Percentiles rank a stretch among this genome's conserved stretches.
Evolutionary conservation across 2,797 vertebrate genomes (phyloP).

Genomic region (Sebastes baramenuke): DNA sequence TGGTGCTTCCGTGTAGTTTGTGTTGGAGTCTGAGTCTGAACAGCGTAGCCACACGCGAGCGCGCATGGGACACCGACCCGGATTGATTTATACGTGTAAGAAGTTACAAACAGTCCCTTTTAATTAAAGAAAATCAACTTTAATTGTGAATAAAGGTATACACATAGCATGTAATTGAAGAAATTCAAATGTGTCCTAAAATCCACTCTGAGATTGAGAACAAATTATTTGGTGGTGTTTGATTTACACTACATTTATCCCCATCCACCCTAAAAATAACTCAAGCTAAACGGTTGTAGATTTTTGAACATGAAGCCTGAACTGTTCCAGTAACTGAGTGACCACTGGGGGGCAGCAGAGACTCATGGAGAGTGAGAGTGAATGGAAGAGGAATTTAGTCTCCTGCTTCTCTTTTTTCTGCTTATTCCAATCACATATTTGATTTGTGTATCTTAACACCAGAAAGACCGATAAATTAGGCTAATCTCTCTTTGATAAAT

Average conservation of each 20-base stretch:
- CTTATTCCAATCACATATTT: not conserved
- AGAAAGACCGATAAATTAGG: not conserved
- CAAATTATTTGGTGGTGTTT: not conserved
- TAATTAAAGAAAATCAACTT: not conserved
- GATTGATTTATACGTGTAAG: too few relatives aligned
- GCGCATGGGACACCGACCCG: too few relatives aligned
- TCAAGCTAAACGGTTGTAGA: not conserved
- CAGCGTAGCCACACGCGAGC: too few relatives aligned
- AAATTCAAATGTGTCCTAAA: not conserved
- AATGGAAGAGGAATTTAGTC: not conserved
- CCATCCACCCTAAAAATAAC: not conserved
- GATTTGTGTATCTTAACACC: not conserved
- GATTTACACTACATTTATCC: not conserved
- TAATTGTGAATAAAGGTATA: not conserved
- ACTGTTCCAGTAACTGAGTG: not conserved
- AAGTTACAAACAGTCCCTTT: too few relatives aligned
- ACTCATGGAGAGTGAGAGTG: not conserved
- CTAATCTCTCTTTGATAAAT: not conserved
- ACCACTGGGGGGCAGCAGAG: conserved; percentile 51
- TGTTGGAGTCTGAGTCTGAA: too few relatives aligned
- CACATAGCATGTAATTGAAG: not conserved
- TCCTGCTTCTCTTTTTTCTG: not conserved
- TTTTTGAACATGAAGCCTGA: not conserved
- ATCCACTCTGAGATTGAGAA: not conserved
- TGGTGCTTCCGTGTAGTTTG: too few relatives aligned